A percentile compares a stretch with the other conserved stretches of the same genome.
Conservation (phyloP, 2,797 vertebrate species). For the Manis javanica region DNA sequence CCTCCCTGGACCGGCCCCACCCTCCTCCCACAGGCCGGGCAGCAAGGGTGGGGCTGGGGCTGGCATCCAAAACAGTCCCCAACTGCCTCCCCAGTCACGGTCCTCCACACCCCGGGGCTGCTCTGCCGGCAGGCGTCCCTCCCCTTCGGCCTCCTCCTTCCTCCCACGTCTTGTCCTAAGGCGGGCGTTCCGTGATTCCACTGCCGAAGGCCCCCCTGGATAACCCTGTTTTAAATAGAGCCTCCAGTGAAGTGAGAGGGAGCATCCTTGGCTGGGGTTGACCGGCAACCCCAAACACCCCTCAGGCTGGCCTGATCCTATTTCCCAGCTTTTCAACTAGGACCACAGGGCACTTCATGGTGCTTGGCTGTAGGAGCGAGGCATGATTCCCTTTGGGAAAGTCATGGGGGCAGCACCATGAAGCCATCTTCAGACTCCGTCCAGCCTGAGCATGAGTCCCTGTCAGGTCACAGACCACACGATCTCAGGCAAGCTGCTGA, state of each 20-base stretch:
- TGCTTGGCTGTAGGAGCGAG: not conserved
- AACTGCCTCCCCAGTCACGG: not conserved
- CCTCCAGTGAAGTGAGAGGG: not conserved
- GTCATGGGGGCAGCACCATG: not conserved
- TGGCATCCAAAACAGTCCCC: not conserved
- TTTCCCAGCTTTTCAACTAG: not conserved
- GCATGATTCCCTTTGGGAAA: not conserved
- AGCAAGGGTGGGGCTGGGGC: not conserved
- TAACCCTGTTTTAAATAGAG: not conserved
- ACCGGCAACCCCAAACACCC: not conserved
- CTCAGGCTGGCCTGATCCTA: not conserved
- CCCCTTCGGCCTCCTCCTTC: not conserved
- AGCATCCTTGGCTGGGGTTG: not conserved
- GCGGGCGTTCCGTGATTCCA: not conserved
- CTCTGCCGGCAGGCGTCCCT: accelerated
- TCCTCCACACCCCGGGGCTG: not conserved
- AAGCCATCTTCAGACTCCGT: not conserved
- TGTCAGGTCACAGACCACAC: accelerated
- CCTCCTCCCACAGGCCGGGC: not conserved
- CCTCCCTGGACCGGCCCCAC: not conserved
- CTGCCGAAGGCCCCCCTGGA: not conserved
- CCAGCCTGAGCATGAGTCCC: too few relatives aligned
- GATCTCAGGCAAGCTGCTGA: not conserved
- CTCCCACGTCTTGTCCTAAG: not conserved
- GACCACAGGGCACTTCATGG: accelerated